These are phyloP conservation scores for Drosophila nigrodunni DNA, from an alignment of 1,140 invertebrate species.

Conservation along the genomic window DNA sequence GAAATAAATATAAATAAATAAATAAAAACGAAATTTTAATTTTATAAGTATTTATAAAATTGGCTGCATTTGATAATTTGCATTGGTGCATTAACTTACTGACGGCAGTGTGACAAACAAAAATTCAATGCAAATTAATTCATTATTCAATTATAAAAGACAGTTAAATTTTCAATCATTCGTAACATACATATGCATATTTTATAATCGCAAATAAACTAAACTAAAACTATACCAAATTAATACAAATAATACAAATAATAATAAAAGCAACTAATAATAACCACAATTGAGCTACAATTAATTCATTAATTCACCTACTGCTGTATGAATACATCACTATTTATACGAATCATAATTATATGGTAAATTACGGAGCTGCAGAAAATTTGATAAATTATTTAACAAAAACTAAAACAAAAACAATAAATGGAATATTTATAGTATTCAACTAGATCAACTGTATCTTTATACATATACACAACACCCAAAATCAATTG, in stretches of 20 bases:
- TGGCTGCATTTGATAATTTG: constrained; percentile 41
- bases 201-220: constrained; percentile 47
- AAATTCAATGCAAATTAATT: constrained; percentile 31
- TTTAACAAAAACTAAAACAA: constrained; percentile 38
- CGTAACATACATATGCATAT: constrained; percentile 58
- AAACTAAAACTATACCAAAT: constrained; percentile 7
- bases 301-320: constrained; percentile 58
- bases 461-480: constrained; percentile 54
- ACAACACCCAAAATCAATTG: constrained; percentile 45
- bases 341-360: constrained; percentile 8
- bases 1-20: constrained; percentile 34
- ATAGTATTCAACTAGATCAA: constrained; percentile 65
- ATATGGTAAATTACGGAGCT: constrained; percentile 4
- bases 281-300: constrained; percentile 63
- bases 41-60: constrained; percentile 30
- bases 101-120: constrained; percentile 3
- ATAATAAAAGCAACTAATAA: constrained; percentile 43
- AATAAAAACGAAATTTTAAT: constrained; percentile 13
- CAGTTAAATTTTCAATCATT: constrained; percentile 44
- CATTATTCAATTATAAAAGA: constrained; percentile 34
- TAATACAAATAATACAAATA: constrained; percentile 37
- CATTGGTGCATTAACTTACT: constrained; percentile 29
- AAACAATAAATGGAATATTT: constrained; percentile 67
- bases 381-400: constrained; percentile 60
- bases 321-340: constrained; percentile 21